These are phyloP conservation scores for Spialia ferax DNA, from an alignment of 2,888 invertebrate genomes.

Conservation along the genomic window DNA sequence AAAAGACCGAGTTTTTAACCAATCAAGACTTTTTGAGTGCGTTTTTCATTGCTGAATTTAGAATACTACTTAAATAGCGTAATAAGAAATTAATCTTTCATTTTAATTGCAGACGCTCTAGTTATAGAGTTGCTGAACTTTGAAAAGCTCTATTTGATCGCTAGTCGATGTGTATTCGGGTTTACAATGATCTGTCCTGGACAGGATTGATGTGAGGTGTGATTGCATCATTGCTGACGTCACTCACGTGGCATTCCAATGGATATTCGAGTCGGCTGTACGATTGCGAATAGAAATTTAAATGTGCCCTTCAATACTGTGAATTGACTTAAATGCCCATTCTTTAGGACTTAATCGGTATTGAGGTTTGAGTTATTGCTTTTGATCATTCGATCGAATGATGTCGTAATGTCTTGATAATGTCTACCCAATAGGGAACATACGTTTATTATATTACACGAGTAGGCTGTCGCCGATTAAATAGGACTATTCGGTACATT, in stretches of 20 bases:
- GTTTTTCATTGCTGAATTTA: no score
- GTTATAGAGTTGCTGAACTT: not conserved
- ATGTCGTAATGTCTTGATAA: not conserved
- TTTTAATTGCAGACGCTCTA: no score
- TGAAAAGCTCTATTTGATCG: not conserved
- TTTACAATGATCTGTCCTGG: conserved; percentile 44
- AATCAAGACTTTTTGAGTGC: no score
- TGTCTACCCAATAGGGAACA: not conserved
- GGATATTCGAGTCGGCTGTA: conserved; percentile 61
- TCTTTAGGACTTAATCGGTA: conserved; percentile 48
- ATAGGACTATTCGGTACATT: no score
- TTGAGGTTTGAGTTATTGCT: conserved; percentile 38
- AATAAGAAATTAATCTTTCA: no score
- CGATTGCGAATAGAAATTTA: conserved; percentile 62
- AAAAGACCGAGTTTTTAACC: no score
- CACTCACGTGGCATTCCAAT: conserved; percentile 66
- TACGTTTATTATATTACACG: no score
- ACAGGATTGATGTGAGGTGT: conserved; percentile 55
- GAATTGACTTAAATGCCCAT: conserved; percentile 49
- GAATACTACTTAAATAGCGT: no score
- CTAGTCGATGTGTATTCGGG: conserved; percentile 26
- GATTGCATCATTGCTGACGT: conserved; percentile 81
- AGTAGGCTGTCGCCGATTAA: no score
- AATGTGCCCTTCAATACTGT: conserved; percentile 71
- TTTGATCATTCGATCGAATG: not conserved